Conservation (phyloP, 2,113 vertebrate species). For the Psilopsiagon aurifrons region DNA sequence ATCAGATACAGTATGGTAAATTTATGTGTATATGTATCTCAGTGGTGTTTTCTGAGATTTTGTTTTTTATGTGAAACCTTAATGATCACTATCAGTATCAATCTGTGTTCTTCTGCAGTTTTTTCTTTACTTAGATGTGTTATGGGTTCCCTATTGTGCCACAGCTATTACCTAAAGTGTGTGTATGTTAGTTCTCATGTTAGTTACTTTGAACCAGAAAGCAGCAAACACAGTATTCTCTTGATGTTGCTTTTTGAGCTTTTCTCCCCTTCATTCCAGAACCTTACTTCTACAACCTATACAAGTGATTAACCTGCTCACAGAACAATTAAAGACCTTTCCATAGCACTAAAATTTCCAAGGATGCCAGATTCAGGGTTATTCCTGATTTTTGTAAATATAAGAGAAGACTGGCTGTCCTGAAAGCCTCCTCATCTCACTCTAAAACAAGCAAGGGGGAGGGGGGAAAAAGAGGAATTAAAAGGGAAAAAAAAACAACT, state of each 20-base stretch:
- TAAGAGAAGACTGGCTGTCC: not conserved
- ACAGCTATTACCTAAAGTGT: not conserved
- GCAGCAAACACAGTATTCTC: not conserved
- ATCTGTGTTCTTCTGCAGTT: not conserved
- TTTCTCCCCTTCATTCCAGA: not conserved
- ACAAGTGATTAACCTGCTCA: not conserved
- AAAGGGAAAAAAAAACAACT: not conserved
- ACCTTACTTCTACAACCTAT: not conserved
- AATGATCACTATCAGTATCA: not conserved
- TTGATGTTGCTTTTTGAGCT: not conserved
- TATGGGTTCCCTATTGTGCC: not conserved
- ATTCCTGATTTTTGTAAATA: not conserved
- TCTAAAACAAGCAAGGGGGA: not conserved
- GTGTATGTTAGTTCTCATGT: not conserved
- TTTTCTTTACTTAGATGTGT: not conserved
- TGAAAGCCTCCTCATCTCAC: not conserved
- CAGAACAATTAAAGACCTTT: not conserved
- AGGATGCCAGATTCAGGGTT: not conserved
- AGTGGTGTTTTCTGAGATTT: not conserved
- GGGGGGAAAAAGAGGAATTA: not conserved
- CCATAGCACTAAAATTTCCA: not conserved
- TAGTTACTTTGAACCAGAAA: not conserved
- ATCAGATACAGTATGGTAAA: not conserved
- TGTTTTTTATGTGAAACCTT: not conserved
- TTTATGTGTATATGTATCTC: not conserved